Evolutionary conservation across 2,113 vertebrate genomes (phyloP).

Genomic region (Donacobius atricapilla): DNA sequence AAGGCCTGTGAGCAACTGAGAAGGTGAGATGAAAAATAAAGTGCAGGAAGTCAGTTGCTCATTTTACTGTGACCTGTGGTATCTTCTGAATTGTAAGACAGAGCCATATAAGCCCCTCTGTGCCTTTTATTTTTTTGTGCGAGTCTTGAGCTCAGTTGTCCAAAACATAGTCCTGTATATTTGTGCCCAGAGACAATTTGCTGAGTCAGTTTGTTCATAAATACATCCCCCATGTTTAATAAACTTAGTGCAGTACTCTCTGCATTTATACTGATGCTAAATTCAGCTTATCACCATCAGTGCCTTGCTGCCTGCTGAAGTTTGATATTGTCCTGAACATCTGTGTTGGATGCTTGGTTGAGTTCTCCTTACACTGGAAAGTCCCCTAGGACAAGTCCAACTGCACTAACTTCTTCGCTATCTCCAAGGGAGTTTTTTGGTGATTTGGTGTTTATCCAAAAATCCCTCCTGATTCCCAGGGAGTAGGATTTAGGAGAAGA

Average conservation of each 20-base stretch:
- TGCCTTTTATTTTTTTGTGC: not conserved
- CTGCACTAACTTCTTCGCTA: not conserved
- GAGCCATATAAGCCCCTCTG: rapidly evolving
- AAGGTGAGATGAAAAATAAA: not conserved
- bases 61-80: not conserved
- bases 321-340: not conserved
- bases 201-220: not conserved
- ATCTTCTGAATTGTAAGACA: not conserved
- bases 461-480: not conserved
- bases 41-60: not conserved
- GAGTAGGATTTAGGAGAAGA: not conserved
- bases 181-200: not conserved
- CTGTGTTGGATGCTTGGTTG: not conserved
- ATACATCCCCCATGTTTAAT: not conserved
- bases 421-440: not conserved
- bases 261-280: not conserved
- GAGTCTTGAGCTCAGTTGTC: not conserved
- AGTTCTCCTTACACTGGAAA: not conserved
- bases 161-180: not conserved
- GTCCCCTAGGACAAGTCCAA: not conserved
- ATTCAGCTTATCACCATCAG: rapidly evolving
- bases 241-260: not conserved
- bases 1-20: not conserved
- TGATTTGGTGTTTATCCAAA: not conserved
- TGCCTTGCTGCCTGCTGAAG: not conserved